These are phyloP conservation scores for Chromobotia macracanthus DNA, from an alignment of 2,797 vertebrate species.

Conservation along the genomic window DNA sequence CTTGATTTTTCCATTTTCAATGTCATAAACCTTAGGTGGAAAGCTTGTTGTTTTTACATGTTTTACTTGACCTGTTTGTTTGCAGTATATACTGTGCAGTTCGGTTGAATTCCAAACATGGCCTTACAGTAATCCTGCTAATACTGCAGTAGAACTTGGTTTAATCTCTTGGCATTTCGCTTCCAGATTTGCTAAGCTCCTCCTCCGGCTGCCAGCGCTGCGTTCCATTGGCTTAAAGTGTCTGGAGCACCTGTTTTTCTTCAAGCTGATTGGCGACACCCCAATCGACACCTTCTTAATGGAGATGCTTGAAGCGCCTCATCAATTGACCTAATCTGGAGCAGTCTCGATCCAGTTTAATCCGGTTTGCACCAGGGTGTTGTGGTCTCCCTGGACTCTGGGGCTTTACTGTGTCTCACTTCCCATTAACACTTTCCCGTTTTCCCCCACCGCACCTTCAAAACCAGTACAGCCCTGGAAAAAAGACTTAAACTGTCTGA, in stretches of 20 bases:
- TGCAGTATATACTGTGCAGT: too few relatives aligned
- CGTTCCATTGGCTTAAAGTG: constrained; percentile 92
- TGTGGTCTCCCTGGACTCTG: constrained; percentile 58
- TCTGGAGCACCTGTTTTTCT: constrained; percentile 95
- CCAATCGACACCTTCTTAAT: constrained; percentile 95
- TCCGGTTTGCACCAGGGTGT: constrained; percentile 66
- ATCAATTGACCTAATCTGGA: constrained; percentile 83
- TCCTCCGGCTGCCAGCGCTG: constrained; percentile 89
- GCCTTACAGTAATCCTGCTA: background rate
- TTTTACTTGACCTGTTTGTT: too few relatives aligned
- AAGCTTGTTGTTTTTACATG: too few relatives aligned
- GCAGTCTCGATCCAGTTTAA: constrained; percentile 53
- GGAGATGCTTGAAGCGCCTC: constrained; percentile 94
- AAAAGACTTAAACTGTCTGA: constrained; percentile 45
- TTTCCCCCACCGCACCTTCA: constrained; percentile 34
- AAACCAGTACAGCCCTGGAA: constrained; percentile 38
- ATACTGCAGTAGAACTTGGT: background rate
- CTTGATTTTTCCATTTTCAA: too few relatives aligned
- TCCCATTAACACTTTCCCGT: constrained; percentile 31
- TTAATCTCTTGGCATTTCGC: background rate
- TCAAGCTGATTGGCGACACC: constrained; percentile 94
- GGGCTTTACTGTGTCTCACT: constrained; percentile 62
- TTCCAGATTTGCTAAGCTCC: constrained; percentile 90
- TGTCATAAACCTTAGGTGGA: too few relatives aligned
- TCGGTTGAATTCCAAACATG: background rate